Base-by-base conservation (phyloP, 2,113 vertebrate genomes). In the Columba livia region DNA sequence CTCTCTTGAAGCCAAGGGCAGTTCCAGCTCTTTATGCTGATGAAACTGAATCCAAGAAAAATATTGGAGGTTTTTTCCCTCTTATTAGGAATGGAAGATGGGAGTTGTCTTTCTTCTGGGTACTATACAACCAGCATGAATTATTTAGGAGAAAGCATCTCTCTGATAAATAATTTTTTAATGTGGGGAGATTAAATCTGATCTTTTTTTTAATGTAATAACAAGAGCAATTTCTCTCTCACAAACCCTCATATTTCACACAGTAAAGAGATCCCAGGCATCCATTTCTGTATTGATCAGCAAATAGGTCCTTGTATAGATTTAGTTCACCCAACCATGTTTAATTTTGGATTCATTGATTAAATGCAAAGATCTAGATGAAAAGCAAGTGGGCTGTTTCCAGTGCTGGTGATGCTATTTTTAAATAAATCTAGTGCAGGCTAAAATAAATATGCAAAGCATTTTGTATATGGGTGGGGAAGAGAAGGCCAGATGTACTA, bases 341-440 rank as follows among this genome's bases (percentile, higher is more conserved):
- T 97, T 97, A 96, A 95, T 96, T 95, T 97, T 95, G 94, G 93
- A 94, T 92, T 96, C 94, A 96, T 93, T 96, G 96, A 97, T 97
- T 96, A 90, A 89, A 90, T 70, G 89, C 89, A 90, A 94, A 96
- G 93, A 92, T 94, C 81, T 89, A 91, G 85, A 86, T 91, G 96
- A 89, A 96, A 94, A 97, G 95, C 95, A 95, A 96, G 94, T 90
- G 94, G 94, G 92, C 93, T 81, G 92, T 85, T 96, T 94, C 85
- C 89, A 93, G 83, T 92, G 89, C 93, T 85, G 65, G 93, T 79
- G 91, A 88, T 90, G 93, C 94, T 97, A 96, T 97, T 97, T 97
- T 97, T 88, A 96, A 94, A 94, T 81, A 81, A 89, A 96, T 97
- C 95, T 89, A 96, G 93, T 91, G 93, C 91, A 90, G 34, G 73